Evolutionary conservation across 2,797 vertebrate species (phyloP).

Genomic region (Cheirogaleus major): DNA sequence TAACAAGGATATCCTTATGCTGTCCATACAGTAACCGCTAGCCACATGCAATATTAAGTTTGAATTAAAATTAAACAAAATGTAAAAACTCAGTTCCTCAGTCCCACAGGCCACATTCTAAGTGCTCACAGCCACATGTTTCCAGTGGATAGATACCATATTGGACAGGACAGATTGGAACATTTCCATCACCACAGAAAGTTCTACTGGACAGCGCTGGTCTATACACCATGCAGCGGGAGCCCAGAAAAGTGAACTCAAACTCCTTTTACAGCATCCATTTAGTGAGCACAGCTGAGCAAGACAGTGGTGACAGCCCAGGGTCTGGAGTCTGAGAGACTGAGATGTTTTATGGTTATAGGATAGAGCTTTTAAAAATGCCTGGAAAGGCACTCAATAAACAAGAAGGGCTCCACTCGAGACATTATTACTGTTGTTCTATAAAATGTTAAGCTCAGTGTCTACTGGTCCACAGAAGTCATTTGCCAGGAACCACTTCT

Average conservation of each 20-base stretch:
- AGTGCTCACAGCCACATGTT: rapidly evolving
- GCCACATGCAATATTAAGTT: neutral
- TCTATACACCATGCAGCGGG: neutral
- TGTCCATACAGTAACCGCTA: neutral
- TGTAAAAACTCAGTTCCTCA: neutral
- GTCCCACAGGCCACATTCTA: neutral
- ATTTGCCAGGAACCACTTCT: neutral
- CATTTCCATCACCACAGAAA: neutral
- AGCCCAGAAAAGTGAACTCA: no score
- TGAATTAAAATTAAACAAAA: neutral
- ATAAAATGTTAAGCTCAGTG: neutral
- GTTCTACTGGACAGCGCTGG: neutral
- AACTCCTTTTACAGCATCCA: rapidly evolving
- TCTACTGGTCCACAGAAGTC: neutral
- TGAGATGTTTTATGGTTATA: rapidly evolving
- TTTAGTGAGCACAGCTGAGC: rapidly evolving
- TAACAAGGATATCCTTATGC: rapidly evolving
- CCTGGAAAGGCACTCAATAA: neutral
- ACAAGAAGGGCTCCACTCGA: neutral
- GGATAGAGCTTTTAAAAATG: neutral
- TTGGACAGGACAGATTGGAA: neutral
- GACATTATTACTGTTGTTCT: neutral
- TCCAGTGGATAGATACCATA: rapidly evolving
- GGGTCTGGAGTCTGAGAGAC: rapidly evolving
- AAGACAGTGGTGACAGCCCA: neutral